Conservation (phyloP, 2,797 vertebrate genomes). For the Catharus ustulatus region DNA sequence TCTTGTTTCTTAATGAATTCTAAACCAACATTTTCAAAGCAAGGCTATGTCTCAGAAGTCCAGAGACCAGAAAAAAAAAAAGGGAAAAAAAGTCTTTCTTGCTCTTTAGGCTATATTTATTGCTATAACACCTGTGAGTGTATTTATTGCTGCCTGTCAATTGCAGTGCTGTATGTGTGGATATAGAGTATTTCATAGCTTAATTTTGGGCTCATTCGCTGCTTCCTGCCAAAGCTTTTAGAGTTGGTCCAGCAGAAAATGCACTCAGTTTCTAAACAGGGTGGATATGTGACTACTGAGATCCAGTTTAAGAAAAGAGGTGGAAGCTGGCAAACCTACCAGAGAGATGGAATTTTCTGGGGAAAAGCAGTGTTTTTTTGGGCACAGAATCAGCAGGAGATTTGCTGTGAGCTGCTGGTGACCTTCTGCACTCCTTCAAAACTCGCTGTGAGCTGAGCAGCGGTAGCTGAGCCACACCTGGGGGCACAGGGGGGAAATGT, state of each 20-base stretch:
- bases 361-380: neutral
- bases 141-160: neutral
- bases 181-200: neutral
- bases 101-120: neutral
- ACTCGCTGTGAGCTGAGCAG: neutral
- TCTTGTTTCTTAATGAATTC: neutral
- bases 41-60: neutral
- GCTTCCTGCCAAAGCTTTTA: neutral
- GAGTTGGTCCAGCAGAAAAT: neutral
- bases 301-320: neutral
- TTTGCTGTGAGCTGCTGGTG: neutral
- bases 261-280: neutral
- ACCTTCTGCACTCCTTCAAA: conserved; percentile 1
- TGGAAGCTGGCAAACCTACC: neutral
- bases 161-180: neutral
- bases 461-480: neutral
- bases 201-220: neutral
- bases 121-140: neutral
- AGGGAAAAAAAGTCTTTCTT: neutral
- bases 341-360: neutral
- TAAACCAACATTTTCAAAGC: neutral
- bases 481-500: rapidly evolving
- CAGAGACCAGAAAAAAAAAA: neutral
- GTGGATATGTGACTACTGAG: neutral
- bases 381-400: neutral